phyloP scores from a whole-genome alignment of 2,888 invertebrate species.

The Pardosa pseudoannulata region DNA sequence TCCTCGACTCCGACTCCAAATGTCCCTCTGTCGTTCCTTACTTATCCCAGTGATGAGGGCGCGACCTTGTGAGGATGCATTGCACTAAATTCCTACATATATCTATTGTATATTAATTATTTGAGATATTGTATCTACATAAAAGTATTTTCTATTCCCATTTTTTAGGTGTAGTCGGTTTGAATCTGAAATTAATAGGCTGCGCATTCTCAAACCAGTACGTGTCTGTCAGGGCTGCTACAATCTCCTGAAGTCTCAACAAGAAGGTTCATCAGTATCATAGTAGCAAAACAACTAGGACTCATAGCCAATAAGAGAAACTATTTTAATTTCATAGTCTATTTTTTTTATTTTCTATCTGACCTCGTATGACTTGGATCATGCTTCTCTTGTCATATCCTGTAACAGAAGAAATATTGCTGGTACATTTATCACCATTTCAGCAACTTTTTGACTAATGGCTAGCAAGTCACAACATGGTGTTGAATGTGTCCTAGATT shows the following conservation, averaged over 20 bases:
- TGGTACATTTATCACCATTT: constrained; percentile 56
- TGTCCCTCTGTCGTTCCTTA: too few species aligned
- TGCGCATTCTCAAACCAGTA: constrained; percentile 95
- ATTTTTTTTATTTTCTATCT: constrained; percentile 68
- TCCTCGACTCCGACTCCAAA: too few species aligned
- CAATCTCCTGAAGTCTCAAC: constrained; percentile 76
- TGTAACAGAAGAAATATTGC: constrained; percentile 48
- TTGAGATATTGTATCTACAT: too few species aligned
- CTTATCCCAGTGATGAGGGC: too few species aligned
- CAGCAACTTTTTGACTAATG: constrained; percentile 55
- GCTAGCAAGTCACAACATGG: constrained; percentile 34
- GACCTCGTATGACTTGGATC: constrained; percentile 24
- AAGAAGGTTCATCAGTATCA: constrained; percentile 56
- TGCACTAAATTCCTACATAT: too few species aligned
- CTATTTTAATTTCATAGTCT: constrained; percentile 64
- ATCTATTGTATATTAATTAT: too few species aligned
- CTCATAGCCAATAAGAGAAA: constrained; percentile 26
- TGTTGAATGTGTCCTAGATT: constrained; percentile 32
- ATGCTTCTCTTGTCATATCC: constrained; percentile 60
- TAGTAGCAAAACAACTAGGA: constrained; percentile 31
- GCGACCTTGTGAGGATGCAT: too few species aligned
- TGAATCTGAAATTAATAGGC: constrained; percentile 95
- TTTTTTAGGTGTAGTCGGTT: constrained; percentile 91
- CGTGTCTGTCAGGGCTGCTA: constrained; percentile 96
- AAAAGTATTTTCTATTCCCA: too few species aligned